Evolutionary conservation across 2,888 invertebrate species (phyloP), one percentile per base, ranked within the genome.

Genomic region (Venusia cambrica): DNA sequence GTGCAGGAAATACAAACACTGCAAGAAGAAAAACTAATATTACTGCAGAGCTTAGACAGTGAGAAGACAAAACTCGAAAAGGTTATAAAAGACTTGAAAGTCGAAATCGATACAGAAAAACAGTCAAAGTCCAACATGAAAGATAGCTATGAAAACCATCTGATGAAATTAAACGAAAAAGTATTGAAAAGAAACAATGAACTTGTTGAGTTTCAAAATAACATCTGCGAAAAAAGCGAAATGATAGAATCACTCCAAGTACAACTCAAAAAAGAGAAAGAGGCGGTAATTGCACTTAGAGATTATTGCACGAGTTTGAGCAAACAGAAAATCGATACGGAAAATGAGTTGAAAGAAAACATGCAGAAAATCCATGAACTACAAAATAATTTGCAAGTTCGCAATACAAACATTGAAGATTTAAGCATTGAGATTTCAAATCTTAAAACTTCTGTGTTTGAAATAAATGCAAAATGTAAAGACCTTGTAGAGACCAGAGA

Each of bases 81-180:
- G 12, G 45, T 64, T 10, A 70, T 79, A 6, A 61, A 59, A 42
- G 58, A 56, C 16, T 52, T 84, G 5, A 64, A 66, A 48, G 45
- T 38, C 2, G 74, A 76, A 31, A 25, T 83, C 16, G 73, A 73
- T 8, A 38, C 53, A 3, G 84, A 83, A 46, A 78, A 62, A 45
- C 56, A 60, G 12, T 53, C 64, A 1, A 77, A 72, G 49, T 41
- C 57, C 1, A 72, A 60, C 37, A 64, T 79, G 53, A 74, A 62
- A 41, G 79, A 80, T 2, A 61, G 73, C 13, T 79, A 71, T 44
- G 80, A 81, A 22, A 73, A 58, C 45, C 65, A 71, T 29, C 51
- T 77, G 16, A 79, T 81, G 78, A 75, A 73, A 30, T 46, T 81
- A 2, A 83, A 83, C 44, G 81, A 80, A 53, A 81, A 81, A 48